Percentiles rank a stretch among this genome's conserved stretches.
Evolutionary conservation across 1,140 invertebrate species (phyloP).

Genomic region (Lutraria rhynchaena): DNA sequence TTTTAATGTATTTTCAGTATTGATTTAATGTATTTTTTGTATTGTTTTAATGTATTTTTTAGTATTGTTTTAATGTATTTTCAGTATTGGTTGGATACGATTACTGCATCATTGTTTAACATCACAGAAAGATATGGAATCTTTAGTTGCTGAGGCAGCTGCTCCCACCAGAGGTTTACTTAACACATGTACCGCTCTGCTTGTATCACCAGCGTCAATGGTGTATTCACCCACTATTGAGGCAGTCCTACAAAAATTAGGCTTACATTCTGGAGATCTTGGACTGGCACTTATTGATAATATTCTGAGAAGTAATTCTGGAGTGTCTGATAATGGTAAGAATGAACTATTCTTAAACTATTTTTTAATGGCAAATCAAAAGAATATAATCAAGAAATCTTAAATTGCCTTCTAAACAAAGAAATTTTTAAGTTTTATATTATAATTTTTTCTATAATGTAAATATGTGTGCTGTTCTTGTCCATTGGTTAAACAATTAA

Average conservation of each 20-base stretch:
- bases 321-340: constrained; percentile 60
- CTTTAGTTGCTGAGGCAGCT: constrained; percentile 83
- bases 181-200: constrained; percentile 88
- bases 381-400: too few relatives aligned
- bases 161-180: constrained; percentile 87
- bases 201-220: constrained; percentile 87
- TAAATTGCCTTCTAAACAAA: too few relatives aligned
- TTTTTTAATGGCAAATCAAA: too few relatives aligned
- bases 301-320: constrained; percentile 75
- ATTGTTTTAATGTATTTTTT: too few relatives aligned
- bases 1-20: too few relatives aligned
- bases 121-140: constrained; percentile 81
- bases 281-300: constrained; percentile 81
- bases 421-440: too few relatives aligned
- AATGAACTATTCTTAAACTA: background rate
- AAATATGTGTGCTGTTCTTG: too few relatives aligned
- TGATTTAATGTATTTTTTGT: constrained; percentile 87
- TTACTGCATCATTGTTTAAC: constrained; percentile 87
- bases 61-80: too few relatives aligned
- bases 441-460: too few relatives aligned
- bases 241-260: constrained; percentile 81
- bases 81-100: constrained; percentile 87
- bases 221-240: constrained; percentile 81
- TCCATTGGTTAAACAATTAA: too few relatives aligned
- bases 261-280: constrained; percentile 79